phyloP scores from a whole-genome alignment of 2,888 invertebrate species.

The Brenthis hecate region DNA sequence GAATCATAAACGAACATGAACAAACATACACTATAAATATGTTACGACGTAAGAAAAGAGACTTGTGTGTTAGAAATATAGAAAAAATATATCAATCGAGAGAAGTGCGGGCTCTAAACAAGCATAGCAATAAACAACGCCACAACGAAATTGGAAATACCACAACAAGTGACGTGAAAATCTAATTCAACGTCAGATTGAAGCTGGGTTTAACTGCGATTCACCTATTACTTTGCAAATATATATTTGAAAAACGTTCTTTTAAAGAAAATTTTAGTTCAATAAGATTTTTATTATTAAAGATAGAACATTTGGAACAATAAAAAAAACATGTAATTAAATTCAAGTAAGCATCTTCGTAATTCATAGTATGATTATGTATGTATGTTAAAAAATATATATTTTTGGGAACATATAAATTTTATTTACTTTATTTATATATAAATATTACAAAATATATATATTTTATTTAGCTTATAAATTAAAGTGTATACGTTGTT shows the following conservation, averaged over 20 bases:
- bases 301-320: too few relatives aligned
- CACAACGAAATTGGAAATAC: slow-evolving; percentile 33
- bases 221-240: neutral
- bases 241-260: neutral
- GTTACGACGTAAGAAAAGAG: too few relatives aligned
- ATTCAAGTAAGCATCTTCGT: too few relatives aligned
- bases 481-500: too few relatives aligned
- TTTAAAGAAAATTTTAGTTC: neutral
- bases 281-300: too few relatives aligned
- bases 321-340: too few relatives aligned
- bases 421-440: too few relatives aligned
- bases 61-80: neutral
- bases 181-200: slow-evolving; percentile 23
- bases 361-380: too few relatives aligned
- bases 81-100: neutral
- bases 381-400: too few relatives aligned
- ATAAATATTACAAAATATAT: too few relatives aligned
- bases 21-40: neutral
- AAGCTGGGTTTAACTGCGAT: neutral
- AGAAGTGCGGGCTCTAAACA: neutral
- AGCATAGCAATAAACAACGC: slow-evolving; percentile 17
- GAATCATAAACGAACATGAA: neutral
- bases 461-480: too few relatives aligned
- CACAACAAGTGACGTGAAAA: slow-evolving; percentile 27
- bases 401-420: too few relatives aligned